A percentile compares a stretch with the other conserved stretches of the same genome.
Conservation (phyloP, 2,797 vertebrate genomes). For the Crax fasciolata region DNA sequence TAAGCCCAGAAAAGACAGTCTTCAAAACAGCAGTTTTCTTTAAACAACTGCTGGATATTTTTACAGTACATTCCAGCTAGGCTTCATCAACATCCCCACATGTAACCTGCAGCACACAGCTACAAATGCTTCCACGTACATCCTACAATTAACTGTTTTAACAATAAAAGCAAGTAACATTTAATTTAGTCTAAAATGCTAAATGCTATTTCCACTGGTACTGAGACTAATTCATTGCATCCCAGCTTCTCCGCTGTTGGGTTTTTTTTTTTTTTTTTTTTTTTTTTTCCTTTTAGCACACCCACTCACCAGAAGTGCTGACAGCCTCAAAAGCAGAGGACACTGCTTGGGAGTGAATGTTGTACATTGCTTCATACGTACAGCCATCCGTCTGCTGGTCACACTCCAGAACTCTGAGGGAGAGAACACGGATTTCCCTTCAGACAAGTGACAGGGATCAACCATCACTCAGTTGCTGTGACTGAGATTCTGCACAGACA, state of each 20-base stretch:
- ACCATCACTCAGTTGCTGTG: background rate
- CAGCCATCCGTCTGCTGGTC: conserved; percentile 85
- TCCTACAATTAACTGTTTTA: background rate
- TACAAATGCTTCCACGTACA: background rate
- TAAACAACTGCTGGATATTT: background rate
- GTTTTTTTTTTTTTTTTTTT: too few species aligned
- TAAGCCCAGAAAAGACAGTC: background rate
- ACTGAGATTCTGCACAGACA: background rate
- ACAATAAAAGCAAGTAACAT: background rate
- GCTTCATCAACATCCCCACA: background rate
- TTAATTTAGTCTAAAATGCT: background rate
- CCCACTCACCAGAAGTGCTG: conserved; percentile 84
- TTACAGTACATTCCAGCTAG: background rate
- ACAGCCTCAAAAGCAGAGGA: conserved; percentile 77
- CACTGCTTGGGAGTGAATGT: conserved; percentile 89
- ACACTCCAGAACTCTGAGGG: conserved; percentile 73
- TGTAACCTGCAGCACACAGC: background rate
- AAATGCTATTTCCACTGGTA: background rate
- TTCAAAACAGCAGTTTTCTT: background rate
- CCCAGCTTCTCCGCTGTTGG: background rate
- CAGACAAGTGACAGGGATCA: background rate
- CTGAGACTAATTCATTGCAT: background rate
- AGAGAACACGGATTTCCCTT: background rate
- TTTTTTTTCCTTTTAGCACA: background rate
- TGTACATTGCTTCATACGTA: conserved; percentile 95